Percentiles rank a stretch among this genome's conserved stretches.
These are phyloP conservation scores for Rhinoraja longicauda DNA, from an alignment of 2,797 vertebrate genomes.

Conservation along the genomic window DNA sequence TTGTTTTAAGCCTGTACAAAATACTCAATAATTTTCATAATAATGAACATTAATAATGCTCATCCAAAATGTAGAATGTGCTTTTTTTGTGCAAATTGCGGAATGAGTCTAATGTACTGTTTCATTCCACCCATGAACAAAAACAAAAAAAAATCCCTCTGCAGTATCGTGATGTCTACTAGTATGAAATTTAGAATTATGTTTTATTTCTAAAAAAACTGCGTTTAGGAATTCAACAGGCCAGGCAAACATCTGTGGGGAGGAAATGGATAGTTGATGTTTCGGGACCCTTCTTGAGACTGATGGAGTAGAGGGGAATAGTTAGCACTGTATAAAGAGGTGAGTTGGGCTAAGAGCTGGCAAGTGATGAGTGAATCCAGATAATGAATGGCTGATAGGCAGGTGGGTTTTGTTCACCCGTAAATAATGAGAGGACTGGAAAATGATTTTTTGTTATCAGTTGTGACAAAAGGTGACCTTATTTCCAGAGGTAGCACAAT, in stretches of 20 bases:
- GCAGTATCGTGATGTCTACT: neutral
- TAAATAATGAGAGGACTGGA: neutral
- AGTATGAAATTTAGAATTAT: neutral
- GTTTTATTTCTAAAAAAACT: neutral
- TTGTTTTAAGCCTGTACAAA: neutral
- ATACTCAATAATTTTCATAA: too few species aligned
- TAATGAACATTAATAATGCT: neutral
- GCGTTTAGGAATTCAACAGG: too few species aligned
- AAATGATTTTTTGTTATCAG: neutral
- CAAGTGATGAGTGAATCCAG: too few species aligned
- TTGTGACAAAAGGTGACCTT: neutral
- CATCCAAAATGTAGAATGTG: neutral
- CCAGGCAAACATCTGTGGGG: too few species aligned
- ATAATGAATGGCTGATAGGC: too few species aligned
- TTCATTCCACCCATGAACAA: neutral
- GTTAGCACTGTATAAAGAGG: too few species aligned
- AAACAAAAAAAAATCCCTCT: neutral
- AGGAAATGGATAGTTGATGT: too few species aligned
- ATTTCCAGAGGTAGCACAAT: neutral
- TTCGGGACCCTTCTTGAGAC: too few species aligned
- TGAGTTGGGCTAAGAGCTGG: too few species aligned
- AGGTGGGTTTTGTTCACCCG: neutral
- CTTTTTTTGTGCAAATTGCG: neutral
- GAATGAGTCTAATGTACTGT: neutral
- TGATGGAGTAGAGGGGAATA: too few species aligned